Evolutionary conservation across 1,140 invertebrate species (phyloP).

Genomic region (Heliconius hewitsoni): DNA sequence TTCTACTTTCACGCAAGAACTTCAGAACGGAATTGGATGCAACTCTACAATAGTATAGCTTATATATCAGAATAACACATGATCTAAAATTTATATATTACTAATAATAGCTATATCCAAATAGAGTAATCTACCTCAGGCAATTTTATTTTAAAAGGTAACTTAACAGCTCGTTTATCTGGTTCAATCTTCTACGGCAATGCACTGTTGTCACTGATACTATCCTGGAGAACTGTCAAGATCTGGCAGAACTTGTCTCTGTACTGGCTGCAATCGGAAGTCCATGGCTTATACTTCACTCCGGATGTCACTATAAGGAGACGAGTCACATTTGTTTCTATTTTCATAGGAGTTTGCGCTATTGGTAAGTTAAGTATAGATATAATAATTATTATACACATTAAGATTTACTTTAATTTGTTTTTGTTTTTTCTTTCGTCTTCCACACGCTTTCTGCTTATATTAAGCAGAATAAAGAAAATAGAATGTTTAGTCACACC

Average conservation of each 20-base stretch:
- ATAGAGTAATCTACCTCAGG: not conserved
- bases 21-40: too few relatives aligned
- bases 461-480: too few relatives aligned
- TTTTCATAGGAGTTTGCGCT: slow-evolving; percentile 50
- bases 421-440: too few relatives aligned
- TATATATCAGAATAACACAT: too few relatives aligned
- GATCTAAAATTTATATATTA: too few relatives aligned
- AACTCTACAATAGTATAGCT: too few relatives aligned
- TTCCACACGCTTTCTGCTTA: too few relatives aligned
- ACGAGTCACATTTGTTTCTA: slow-evolving; percentile 45
- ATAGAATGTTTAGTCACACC: too few relatives aligned
- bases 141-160: slow-evolving; percentile 35
- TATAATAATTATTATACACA: too few relatives aligned
- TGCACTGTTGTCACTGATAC: slow-evolving; percentile 54
- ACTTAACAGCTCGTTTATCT: slow-evolving; percentile 54
- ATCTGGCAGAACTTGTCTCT: slow-evolving; percentile 51
- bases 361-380: slow-evolving; percentile 46
- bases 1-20: too few relatives aligned
- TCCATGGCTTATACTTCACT: slow-evolving; percentile 33
- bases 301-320: slow-evolving; percentile 50
- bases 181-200: slow-evolving; percentile 70
- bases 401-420: too few relatives aligned
- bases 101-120: too few relatives aligned
- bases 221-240: slow-evolving; percentile 50
- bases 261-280: slow-evolving; percentile 51